Base-by-base conservation (phyloP, 2,113 vertebrate species). In the Oncorhynchus mykiss region DNA sequence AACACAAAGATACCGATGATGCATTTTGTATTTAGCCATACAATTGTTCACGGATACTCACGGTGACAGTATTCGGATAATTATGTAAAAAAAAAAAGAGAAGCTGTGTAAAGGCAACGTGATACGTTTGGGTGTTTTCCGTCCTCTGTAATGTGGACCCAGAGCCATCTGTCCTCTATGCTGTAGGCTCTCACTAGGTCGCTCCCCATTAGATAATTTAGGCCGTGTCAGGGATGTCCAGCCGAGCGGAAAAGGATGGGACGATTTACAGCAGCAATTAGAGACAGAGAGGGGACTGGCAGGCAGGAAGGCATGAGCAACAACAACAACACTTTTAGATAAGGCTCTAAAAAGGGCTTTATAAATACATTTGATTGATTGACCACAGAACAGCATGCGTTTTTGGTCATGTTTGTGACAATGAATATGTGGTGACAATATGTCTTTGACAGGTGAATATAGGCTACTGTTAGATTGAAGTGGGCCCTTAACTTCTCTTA, bases 221-320 rank as follows among this genome's bases (percentile, higher is more conserved):
- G 75, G 75, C 71, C 4, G 22, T 76, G 80, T 75, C 79, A 78
- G 76, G 81, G 68, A 78, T 73, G 87, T 78, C 82, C 88, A 78
- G 80, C 80, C 80, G 86, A 83, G 88, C 85, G 31, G 82, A 93
- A 93, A 91, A 72, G 68, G 27, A 84, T 73, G 82, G 74, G 66
- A 25, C 73, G 57, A 80, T 92, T 90, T 89, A 78, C 3, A 29
- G 65, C 62, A 82, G 83, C 88, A 87, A 88, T 89, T 83, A 83
- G 78, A 51, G 12, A 14, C 13, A 5, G 51, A 54, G 51, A 85
- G 60, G 77, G 76, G 77, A 76, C 57, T 5, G 16, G 14, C 29
- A 66, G 72, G 25, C n/a, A 39, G 62, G 68, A 29, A 69, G n/a
- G 16, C 31, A 31, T 16, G 0, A 6, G 31, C 20, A 59, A 87